Conservation (phyloP, 1,140 invertebrate genomes). For the Cydia splendana region DNA sequence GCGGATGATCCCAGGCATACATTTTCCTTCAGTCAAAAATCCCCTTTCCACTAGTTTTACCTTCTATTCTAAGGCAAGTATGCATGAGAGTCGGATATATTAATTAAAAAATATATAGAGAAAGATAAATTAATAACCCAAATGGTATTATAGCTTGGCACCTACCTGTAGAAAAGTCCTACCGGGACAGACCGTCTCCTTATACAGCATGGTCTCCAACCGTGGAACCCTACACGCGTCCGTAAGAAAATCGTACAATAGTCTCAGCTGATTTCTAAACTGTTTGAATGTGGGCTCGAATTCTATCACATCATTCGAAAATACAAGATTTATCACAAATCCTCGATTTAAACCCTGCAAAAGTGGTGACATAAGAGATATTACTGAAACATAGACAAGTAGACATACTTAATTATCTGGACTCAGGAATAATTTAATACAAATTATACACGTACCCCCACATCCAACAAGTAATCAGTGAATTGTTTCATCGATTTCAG, state of each 20-base stretch:
- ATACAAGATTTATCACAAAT: constrained; percentile 86
- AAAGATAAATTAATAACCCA: too few species aligned
- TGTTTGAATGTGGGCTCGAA: constrained; percentile 91
- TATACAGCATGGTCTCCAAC: constrained; percentile 86
- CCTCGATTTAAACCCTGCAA: constrained; percentile 85
- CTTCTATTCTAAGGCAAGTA: too few species aligned
- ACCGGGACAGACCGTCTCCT: constrained; percentile 70
- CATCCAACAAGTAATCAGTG: constrained; percentile 87
- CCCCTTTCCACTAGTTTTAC: too few species aligned
- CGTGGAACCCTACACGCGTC: constrained; percentile 86
- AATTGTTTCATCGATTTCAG: constrained; percentile 90
- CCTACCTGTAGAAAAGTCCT: background rate
- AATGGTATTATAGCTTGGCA: background rate
- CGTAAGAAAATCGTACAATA: constrained; percentile 86
- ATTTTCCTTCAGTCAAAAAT: too few species aligned
- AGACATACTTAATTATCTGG: background rate
- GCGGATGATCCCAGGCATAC: too few species aligned
- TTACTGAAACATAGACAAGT: background rate
- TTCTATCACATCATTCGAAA: constrained; percentile 84
- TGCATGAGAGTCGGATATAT: too few species aligned
- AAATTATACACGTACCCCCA: constrained; percentile 81
- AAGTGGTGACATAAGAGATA: constrained; percentile 34
- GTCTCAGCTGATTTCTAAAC: constrained; percentile 85
- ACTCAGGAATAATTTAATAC: background rate
- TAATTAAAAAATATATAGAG: too few species aligned